Evolutionary conservation across 2,797 vertebrate species (phyloP).

Genomic region (Ptychobarbus kaznakovi): DNA sequence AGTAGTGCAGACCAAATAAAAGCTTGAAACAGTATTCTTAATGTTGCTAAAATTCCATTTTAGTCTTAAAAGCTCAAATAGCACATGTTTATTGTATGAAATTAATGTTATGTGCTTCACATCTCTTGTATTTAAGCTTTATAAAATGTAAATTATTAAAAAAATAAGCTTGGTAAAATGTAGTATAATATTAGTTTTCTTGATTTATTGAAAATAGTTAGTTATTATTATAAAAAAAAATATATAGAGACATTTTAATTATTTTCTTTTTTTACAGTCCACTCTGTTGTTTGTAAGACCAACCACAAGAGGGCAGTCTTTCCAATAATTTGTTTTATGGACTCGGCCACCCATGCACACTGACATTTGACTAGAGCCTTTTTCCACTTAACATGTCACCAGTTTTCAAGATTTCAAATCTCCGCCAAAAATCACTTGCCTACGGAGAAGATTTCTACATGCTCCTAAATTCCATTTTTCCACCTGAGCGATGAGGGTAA

Average conservation of each 20-base stretch:
- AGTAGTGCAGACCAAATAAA: background rate
- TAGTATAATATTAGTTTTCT: background rate
- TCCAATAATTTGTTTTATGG: background rate
- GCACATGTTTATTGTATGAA: background rate
- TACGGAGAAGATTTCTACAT: conserved; percentile 42
- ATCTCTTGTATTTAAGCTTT: background rate
- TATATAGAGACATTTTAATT: background rate
- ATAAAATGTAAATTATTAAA: background rate
- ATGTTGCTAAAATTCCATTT: background rate
- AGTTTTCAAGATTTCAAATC: conserved; percentile 44
- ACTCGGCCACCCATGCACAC: conserved; percentile 23
- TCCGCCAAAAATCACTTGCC: conserved; percentile 10
- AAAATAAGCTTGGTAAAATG: background rate
- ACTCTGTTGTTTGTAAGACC: background rate
- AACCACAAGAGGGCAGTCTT: conserved; percentile 67
- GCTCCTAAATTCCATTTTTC: conserved; percentile 50
- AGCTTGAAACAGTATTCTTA: background rate
- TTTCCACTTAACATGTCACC: conserved; percentile 38
- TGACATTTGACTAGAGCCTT: conserved; percentile 27
- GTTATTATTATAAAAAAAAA: background rate
- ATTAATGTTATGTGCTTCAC: background rate
- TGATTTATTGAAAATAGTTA: background rate
- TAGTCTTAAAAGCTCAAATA: conserved; percentile 7
- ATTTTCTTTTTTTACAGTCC: background rate
- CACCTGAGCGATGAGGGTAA: conserved; percentile 19